Conservation (phyloP, 2,113 vertebrate genomes). For the Mohoua ochrocephala region DNA sequence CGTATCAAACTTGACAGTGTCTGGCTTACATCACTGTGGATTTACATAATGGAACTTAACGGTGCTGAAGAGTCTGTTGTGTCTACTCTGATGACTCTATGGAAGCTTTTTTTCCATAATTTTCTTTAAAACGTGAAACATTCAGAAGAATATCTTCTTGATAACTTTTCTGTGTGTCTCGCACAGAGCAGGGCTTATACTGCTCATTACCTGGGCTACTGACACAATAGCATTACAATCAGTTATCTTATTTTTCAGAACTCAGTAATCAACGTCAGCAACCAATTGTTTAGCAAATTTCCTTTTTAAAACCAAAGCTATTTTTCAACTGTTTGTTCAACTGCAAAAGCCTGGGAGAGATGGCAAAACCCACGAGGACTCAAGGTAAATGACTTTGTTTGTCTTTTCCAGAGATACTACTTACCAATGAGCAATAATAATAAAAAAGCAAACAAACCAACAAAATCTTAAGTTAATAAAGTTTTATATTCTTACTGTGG, state of each 20-base stretch:
- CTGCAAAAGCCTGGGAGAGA: neutral
- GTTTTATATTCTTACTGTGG: slow-evolving; percentile 56
- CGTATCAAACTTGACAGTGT: slow-evolving; percentile 48
- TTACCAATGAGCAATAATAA: neutral
- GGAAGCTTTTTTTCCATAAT: neutral
- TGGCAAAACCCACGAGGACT: neutral
- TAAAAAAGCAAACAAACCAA: slow-evolving; percentile 12
- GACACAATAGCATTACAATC: neutral
- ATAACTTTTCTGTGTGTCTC: neutral
- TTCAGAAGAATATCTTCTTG: neutral
- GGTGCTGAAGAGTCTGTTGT: slow-evolving; percentile 15
- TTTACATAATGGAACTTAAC: slow-evolving; percentile 63
- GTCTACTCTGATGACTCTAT: neutral
- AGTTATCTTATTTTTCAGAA: slow-evolving; percentile 36
- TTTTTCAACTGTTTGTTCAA: slow-evolving; percentile 37
- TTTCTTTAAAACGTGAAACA: neutral
- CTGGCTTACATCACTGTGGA: slow-evolving; percentile 39
- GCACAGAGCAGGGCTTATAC: neutral
- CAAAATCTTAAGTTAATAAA: slow-evolving; percentile 58
- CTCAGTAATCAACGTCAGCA: slow-evolving; percentile 22
- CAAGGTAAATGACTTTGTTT: neutral
- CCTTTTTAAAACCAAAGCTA: slow-evolving; percentile 39
- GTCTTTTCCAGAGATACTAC: neutral
- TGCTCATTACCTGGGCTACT: neutral
- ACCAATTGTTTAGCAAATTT: slow-evolving; percentile 50